phyloP scores from a whole-genome alignment of 2,888 invertebrate species.

The Cryptus viduatorius region DNA sequence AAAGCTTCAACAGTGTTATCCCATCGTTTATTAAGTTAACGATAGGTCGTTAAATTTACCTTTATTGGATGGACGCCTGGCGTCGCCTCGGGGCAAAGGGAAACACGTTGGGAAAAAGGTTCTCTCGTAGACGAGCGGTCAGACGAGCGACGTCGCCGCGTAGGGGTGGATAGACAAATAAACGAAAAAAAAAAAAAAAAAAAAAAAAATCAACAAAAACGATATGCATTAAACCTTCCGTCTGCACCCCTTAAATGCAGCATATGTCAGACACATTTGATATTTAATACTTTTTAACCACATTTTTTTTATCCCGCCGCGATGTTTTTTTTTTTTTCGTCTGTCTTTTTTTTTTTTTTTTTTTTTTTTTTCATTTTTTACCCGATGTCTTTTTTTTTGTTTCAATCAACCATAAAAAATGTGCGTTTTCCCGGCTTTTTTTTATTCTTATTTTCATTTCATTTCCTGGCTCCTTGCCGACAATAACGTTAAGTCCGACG shows the following conservation, averaged over 20 bases:
- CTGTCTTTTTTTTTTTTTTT: neutral
- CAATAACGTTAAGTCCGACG: conserved; percentile 70
- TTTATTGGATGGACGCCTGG: conserved; percentile 80
- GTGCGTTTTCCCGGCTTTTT: neutral
- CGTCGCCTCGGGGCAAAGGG: conserved; percentile 64
- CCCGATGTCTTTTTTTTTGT: neutral
- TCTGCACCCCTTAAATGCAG: conserved; percentile 30
- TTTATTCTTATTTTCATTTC: conserved; percentile 59
- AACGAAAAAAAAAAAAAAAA: conserved; percentile 11
- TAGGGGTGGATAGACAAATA: conserved; percentile 45
- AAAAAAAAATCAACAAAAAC: neutral
- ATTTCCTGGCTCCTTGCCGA: conserved; percentile 71
- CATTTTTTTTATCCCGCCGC: neutral
- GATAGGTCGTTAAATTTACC: conserved; percentile 81
- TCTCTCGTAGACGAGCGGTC: conserved; percentile 51
- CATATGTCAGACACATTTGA: conserved; percentile 58
- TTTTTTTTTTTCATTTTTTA: conserved; percentile 27
- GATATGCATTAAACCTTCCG: neutral
- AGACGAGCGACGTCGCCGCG: conserved; percentile 33
- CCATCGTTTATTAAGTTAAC: conserved; percentile 82
- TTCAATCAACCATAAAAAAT: neutral
- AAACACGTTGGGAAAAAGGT: conserved; percentile 27
- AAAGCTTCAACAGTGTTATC: conserved; percentile 77
- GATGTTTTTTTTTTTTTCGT: conserved; percentile 7
- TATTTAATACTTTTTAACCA: conserved; percentile 16